Base-by-base conservation (phyloP, 1,140 invertebrate species). In the Pemphigus obesinymphae region DNA sequence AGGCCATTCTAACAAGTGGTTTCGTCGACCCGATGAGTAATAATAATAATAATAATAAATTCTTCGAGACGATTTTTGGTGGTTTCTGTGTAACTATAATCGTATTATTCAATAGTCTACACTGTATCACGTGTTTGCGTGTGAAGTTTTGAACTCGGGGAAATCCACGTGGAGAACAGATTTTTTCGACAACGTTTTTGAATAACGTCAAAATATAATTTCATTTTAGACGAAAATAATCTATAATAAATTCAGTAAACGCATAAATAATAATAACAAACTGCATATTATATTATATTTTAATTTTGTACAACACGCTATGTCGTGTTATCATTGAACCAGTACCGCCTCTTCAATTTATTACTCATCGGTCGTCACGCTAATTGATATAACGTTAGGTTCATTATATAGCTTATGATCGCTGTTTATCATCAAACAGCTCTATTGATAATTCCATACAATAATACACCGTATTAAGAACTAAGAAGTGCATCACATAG, bases 1-100 rank as follows among this genome's bases (percentile, higher is more conserved):
- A 75, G 29, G 6, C 45, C n/a, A 58, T 78, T 55, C 75, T 40
- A 78, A 78, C 75, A 58, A 78, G 75, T 78, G 75, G 75, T 53
- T 37, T 55, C n/a, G n/a, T 11, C 34, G 5, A 13, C 53, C n/a
- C 20, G 31, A 76, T 76, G 73, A 76, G 73, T 78, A 58, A 78
- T 58, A 58, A 58, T 58, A 58, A 55, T 37, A 75, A 29, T 26
- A 55, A 55, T 55, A 23, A 55, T 55, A 55, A n/a, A 26, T 68
- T 37, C 20, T 66, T n/a, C 34, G 20, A 68, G 63, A 68, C 11
- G n/a, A 29, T 68, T 40, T 68, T 68, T 20, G 63, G 37, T n/a
- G n/a, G 15, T 66, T 34, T 66, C 61, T 66, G 29, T 26, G n/a
- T n/a, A n/a, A n/a, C n/a, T n/a, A n/a, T n/a, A n/a, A n/a, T n/a